A percentile compares a stretch with the other conserved stretches of the same genome.
phyloP scores from a whole-genome alignment of 2,797 vertebrate genomes.

The Sciurus vulgaris region DNA sequence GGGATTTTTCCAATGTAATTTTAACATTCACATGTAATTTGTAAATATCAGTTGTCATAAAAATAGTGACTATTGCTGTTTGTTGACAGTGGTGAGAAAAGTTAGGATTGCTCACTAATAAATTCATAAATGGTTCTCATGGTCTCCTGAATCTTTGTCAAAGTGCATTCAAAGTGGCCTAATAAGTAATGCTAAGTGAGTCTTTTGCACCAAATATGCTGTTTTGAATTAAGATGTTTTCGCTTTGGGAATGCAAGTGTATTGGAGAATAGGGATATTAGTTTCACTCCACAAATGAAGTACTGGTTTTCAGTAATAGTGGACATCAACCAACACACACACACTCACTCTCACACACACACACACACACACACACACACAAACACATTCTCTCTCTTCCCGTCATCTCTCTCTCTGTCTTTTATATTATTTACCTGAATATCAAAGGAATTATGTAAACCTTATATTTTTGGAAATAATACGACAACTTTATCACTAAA shows the following conservation, averaged over 20 bases:
- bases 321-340: neutral
- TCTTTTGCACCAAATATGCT: neutral
- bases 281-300: neutral
- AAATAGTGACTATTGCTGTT: neutral
- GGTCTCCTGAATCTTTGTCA: neutral
- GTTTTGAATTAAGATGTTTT: conserved; percentile 41
- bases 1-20: neutral
- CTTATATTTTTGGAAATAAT: conserved; percentile 16
- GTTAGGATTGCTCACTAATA: neutral
- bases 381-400: neutral
- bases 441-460: neutral
- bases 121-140: neutral
- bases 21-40: neutral
- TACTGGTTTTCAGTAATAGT: neutral
- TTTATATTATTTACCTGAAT: neutral
- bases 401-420: neutral
- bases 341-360: neutral
- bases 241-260: neutral
- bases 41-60: neutral
- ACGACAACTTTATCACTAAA: conserved; percentile 15
- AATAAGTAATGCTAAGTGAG: neutral
- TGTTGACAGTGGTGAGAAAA: neutral
- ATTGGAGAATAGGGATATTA: neutral
- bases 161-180: neutral
- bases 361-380: neutral